Evolutionary conservation across 2,797 vertebrate species (phyloP), one percentile per base, ranked within the genome.

Genomic region (Malurus splendens): DNA sequence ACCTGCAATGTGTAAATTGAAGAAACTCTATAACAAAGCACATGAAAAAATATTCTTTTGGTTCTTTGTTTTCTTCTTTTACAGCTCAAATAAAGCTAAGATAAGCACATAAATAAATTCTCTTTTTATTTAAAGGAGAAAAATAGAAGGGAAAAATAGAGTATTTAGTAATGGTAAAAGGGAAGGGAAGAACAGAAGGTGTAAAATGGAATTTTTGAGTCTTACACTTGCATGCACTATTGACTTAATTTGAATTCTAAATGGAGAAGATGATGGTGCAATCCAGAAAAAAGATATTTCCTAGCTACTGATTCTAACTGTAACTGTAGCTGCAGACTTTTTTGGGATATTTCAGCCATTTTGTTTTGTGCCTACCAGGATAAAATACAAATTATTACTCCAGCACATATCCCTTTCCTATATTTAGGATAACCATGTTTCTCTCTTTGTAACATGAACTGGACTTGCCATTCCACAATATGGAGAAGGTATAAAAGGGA

Each of bases 1-100:
- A 62, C 7, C 14, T 56, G 38, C 13, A 28, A 1, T 11, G 12
- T 42, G 25, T 25, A 19, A 81, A 55, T 9, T 44, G 44, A 65
- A 59, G 22, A 41, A 73, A 14, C 9, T 64, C 13, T 30, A 7
- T 27, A 84, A 65, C 9, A 74, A 89, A 61, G 14, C 5, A 1
- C 0, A 0, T 30, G 8, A 41, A 72, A 72, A 88, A 64, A 8
- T 14, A 28, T 7, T 6, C 4, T 1, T 54, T 39, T 7, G 12
- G 0, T 36, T 36, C 36, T 13, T 45, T 23, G 0, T 1, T 10
- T n/a, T 42, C 56, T 75, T 33, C 8, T 77, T 61, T 66, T 52
- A 13, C 7, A 60, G 12, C 13, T 41, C 41, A 89, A 77, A 42
- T 33, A 70, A 72, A 67, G 24, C 15, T 52, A 78, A 73, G 11